phyloP scores from a whole-genome alignment of 2,797 vertebrate genomes.

The Diceros bicornis region DNA sequence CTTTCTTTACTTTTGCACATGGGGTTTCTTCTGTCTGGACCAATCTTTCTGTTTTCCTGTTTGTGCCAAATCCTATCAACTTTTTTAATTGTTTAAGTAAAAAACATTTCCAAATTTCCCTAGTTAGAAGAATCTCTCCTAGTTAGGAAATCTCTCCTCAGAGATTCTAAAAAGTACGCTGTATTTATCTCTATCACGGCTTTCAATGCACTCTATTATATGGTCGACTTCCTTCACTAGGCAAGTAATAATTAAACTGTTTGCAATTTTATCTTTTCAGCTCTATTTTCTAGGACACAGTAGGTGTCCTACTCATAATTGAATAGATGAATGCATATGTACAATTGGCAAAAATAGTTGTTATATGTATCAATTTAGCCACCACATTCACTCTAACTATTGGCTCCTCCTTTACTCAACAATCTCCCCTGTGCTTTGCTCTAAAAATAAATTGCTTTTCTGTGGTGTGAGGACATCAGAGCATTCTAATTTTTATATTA shows the following conservation, averaged over 20 bases:
- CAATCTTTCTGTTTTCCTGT: not conserved
- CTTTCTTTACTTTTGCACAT: not conserved
- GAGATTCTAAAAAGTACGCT: conserved; percentile 2
- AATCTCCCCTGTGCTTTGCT: not conserved
- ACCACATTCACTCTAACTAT: not conserved
- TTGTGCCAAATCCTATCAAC: not conserved
- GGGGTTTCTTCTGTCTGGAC: not conserved
- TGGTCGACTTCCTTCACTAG: not conserved
- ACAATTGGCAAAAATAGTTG: not conserved
- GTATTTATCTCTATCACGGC: not conserved
- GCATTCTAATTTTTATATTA: not conserved
- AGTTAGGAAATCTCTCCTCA: not conserved
- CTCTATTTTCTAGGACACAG: not conserved
- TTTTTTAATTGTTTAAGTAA: not conserved
- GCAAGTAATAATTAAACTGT: conserved; percentile 45
- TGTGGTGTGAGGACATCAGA: not conserved
- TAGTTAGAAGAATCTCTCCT: not conserved
- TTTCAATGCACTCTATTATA: not conserved
- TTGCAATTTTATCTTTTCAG: not conserved
- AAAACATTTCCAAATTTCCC: not conserved
- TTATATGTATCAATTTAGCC: not conserved
- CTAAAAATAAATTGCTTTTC: not conserved
- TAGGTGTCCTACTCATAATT: not conserved
- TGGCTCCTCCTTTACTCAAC: not conserved
- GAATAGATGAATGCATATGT: not conserved